Conservation (phyloP, 2,113 vertebrate species). For the Sphyrna mokarran region DNA sequence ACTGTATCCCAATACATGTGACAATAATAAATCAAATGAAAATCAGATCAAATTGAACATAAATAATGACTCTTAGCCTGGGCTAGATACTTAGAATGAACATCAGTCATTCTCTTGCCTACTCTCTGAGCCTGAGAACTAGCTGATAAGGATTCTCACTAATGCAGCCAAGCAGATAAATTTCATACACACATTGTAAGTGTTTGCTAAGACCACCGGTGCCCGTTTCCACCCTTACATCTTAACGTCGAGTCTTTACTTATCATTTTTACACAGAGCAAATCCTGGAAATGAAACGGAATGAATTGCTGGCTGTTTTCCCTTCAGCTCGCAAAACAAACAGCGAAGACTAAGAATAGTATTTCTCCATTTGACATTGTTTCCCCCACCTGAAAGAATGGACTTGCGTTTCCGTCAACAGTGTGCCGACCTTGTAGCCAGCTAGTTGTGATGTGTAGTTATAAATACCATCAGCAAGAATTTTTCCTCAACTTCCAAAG, state of each 20-base stretch:
- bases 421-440: constrained; percentile 1
- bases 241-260: neutral
- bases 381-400: constrained; percentile 9
- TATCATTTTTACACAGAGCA: neutral
- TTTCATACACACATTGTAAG: neutral
- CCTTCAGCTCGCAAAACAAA: neutral
- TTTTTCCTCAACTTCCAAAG: neutral
- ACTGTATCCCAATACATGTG: too few relatives aligned
- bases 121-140: neutral
- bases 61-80: neutral
- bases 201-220: neutral
- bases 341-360: constrained; percentile 23
- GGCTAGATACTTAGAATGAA: neutral
- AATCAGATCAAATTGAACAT: neutral
- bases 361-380: constrained; percentile 25
- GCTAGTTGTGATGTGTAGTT: neutral
- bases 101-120: neutral
- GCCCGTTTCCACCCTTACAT: neutral
- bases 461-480: constrained; percentile 22
- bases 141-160: neutral
- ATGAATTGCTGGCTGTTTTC: constrained; percentile 3
- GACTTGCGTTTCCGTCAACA: constrained; percentile 16
- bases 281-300: constrained; percentile 21
- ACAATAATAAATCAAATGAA: too few relatives aligned
- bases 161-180: neutral